phyloP scores from a whole-genome alignment of 1,140 invertebrate genomes.

The Ips typographus region DNA sequence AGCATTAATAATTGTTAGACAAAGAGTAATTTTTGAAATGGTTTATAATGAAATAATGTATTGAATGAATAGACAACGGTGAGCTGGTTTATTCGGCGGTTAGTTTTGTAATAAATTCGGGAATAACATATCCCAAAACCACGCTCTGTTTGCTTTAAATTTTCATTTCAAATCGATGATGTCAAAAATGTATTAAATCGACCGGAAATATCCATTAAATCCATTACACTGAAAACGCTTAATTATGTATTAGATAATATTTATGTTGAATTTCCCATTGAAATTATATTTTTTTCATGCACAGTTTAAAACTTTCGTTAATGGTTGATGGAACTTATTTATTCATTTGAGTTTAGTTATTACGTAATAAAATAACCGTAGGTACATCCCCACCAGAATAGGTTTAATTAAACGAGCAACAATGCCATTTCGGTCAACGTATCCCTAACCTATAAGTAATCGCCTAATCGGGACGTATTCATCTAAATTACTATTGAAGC shows the following conservation, averaged over 20 bases:
- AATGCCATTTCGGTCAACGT: too few relatives aligned
- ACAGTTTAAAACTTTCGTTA: too few relatives aligned
- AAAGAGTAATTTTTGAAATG: background rate
- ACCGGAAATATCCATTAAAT: constrained; percentile 1
- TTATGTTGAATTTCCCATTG: background rate
- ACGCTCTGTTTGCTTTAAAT: background rate
- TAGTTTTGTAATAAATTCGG: constrained; percentile 5
- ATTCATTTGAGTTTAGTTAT: too few relatives aligned
- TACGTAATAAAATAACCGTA: too few relatives aligned
- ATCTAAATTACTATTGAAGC: too few relatives aligned
- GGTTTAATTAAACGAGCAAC: too few relatives aligned
- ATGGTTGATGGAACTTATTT: too few relatives aligned
- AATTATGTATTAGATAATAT: constrained; percentile 4
- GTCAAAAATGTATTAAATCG: constrained; percentile 1
- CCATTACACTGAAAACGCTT: constrained; percentile 3
- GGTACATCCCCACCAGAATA: too few relatives aligned
- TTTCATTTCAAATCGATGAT: background rate
- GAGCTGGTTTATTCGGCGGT: background rate
- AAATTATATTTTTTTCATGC: background rate
- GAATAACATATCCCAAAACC: background rate
- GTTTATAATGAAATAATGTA: background rate
- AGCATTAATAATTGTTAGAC: too few relatives aligned
- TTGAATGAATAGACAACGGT: background rate
- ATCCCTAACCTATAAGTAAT: too few relatives aligned
- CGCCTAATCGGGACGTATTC: too few relatives aligned